These are phyloP conservation scores for Galerucella nymphaeae DNA, from an alignment of 2,888 invertebrate species.

Conservation along the genomic window DNA sequence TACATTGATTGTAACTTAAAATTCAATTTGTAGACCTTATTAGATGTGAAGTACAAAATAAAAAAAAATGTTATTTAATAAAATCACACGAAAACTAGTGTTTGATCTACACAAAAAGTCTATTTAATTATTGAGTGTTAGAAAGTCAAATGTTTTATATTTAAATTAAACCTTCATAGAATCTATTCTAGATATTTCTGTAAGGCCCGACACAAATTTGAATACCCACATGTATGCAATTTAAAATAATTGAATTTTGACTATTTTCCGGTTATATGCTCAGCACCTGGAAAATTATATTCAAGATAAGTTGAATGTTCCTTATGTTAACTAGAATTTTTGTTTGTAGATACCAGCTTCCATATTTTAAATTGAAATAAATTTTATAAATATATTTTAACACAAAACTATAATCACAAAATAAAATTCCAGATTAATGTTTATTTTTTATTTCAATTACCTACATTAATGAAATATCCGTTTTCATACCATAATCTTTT, in stretches of 20 bases:
- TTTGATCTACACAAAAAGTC: background rate
- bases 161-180: no score
- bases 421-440: no score
- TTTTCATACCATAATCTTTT: no score
- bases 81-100: background rate
- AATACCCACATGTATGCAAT: no score
- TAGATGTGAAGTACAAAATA: background rate
- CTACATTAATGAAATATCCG: no score
- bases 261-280: no score
- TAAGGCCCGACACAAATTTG: no score
- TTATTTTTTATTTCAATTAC: no score
- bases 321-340: slow-evolving; percentile 3
- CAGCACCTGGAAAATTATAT: background rate
- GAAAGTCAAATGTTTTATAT: no score
- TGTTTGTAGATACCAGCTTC: background rate
- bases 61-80: background rate
- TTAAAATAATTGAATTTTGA: no score
- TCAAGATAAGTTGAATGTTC: background rate
- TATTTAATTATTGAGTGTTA: background rate
- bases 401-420: background rate
- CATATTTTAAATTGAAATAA: background rate
- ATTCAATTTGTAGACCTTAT: background rate
- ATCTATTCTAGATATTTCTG: no score
- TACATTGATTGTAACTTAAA: background rate
- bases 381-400: background rate